A percentile compares a stretch with the other conserved stretches of the same genome.
These are phyloP conservation scores for Ceratitis capitata DNA, from an alignment of 1,140 invertebrate genomes.

Conservation along the genomic window DNA sequence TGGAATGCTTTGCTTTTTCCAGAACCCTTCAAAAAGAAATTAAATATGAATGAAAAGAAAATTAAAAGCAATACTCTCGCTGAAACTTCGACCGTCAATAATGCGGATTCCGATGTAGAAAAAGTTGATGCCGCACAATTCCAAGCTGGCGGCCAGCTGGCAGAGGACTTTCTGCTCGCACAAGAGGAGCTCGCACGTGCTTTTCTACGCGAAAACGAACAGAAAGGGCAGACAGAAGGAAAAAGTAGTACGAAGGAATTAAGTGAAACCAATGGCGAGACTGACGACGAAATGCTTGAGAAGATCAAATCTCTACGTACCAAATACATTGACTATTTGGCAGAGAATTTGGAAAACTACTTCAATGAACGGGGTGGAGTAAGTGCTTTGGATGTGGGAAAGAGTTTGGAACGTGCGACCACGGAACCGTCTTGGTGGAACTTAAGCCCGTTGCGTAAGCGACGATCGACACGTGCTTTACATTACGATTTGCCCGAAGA, in stretches of 20 bases:
- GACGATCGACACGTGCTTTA: slow-evolving; percentile 47
- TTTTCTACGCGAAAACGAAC: slow-evolving; percentile 42
- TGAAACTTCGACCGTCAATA: slow-evolving; percentile 37
- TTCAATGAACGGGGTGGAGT: slow-evolving; percentile 5
- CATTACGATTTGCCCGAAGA: slow-evolving; percentile 40
- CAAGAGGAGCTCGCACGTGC: slow-evolving; percentile 55
- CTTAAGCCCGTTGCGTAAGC: slow-evolving; percentile 48
- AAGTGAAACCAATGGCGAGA: background rate
- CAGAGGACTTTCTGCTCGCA: slow-evolving; percentile 53
- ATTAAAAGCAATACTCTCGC: slow-evolving; percentile 15
- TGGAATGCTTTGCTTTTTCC: slow-evolving; percentile 57
- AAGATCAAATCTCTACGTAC: background rate
- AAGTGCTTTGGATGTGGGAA: slow-evolving; percentile 42
- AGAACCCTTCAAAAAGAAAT: slow-evolving; percentile 52
- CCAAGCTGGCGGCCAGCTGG: slow-evolving; percentile 46
- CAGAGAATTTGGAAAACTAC: slow-evolving; percentile 11
- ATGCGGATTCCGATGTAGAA: slow-evolving; percentile 48
- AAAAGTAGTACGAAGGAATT: background rate
- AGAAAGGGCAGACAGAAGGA: background rate
- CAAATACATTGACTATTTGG: slow-evolving; percentile 9
- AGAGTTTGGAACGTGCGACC: slow-evolving; percentile 42
- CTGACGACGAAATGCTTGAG: slow-evolving; percentile 46
- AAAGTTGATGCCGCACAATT: slow-evolving; percentile 42
- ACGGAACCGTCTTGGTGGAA: slow-evolving; percentile 56
- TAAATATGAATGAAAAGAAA: background rate